phyloP scores from a whole-genome alignment of 2,797 vertebrate genomes.

The Huso huso region DNA sequence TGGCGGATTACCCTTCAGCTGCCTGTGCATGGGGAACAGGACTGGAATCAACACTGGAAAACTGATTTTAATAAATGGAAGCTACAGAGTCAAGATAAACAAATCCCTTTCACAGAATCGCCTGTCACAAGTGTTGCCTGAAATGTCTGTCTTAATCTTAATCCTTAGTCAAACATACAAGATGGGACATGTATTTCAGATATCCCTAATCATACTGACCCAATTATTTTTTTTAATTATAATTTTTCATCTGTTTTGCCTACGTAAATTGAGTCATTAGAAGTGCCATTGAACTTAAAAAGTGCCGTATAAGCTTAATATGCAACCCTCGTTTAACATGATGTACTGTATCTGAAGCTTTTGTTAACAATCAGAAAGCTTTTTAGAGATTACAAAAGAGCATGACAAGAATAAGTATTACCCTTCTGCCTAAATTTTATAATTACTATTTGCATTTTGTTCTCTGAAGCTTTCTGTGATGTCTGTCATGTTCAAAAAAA shows the following conservation, averaged over 20 bases:
- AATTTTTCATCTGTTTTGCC: neutral
- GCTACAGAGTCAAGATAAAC: constrained; percentile 1
- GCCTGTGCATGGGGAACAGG: neutral
- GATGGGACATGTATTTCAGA: neutral
- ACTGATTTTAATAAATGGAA: neutral
- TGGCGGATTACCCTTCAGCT: neutral
- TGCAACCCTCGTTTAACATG: too few relatives aligned
- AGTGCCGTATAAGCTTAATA: too few relatives aligned
- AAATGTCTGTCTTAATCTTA: neutral
- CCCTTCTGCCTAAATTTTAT: neutral
- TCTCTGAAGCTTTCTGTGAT: neutral
- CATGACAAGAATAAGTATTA: too few relatives aligned
- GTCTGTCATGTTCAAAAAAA: constrained; percentile 7
- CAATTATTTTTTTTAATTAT: too few relatives aligned
- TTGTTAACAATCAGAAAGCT: too few relatives aligned
- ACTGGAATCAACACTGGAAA: neutral
- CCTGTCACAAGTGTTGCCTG: neutral
- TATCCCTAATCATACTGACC: too few relatives aligned
- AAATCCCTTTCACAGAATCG: neutral
- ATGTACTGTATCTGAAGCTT: too few relatives aligned
- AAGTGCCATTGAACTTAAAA: too few relatives aligned
- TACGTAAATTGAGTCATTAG: too few relatives aligned
- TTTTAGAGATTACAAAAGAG: too few relatives aligned
- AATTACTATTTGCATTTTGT: neutral
- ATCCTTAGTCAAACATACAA: neutral